phyloP scores from a whole-genome alignment of 2,888 invertebrate genomes.

The Norana najaformis region DNA sequence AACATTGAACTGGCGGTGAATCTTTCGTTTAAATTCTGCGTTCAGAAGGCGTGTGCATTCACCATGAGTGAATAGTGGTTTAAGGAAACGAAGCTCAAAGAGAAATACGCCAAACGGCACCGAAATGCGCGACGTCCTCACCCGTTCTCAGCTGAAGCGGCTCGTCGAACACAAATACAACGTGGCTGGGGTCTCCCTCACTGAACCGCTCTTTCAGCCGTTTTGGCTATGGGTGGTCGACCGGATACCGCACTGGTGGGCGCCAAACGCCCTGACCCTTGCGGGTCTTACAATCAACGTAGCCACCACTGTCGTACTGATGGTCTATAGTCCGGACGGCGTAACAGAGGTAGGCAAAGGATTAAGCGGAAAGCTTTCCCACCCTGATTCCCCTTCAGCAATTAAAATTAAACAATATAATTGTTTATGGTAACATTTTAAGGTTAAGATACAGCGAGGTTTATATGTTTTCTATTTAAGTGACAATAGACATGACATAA shows the following conservation, averaged over 20 bases:
- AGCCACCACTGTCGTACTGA: constrained; percentile 84
- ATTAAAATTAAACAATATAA: neutral
- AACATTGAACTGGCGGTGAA: neutral
- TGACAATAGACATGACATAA: neutral
- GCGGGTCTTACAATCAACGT: constrained; percentile 89
- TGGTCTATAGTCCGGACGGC: constrained; percentile 91
- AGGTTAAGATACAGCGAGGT: neutral
- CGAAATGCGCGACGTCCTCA: neutral
- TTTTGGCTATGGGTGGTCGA: constrained; percentile 94
- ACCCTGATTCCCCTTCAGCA: neutral
- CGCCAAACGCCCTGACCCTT: constrained; percentile 95
- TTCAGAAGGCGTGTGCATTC: neutral
- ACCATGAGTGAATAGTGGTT: neutral
- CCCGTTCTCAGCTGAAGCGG: constrained; percentile 76
- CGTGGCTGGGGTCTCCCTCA: constrained; percentile 79
- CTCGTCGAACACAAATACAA: constrained; percentile 95
- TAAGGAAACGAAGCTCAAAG: neutral
- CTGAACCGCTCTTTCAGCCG: constrained; percentile 86
- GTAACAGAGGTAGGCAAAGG: constrained; percentile 50
- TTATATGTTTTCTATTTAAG: neutral
- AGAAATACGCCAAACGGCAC: neutral
- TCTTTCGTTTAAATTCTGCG: neutral
- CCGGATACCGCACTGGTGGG: constrained; percentile 86
- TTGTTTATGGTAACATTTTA: neutral
- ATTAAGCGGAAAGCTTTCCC: neutral